Percentiles rank a stretch among this genome's conserved stretches.
Evolutionary conservation across 1,140 invertebrate genomes (phyloP).

Genomic region (Euborellia annulipes): DNA sequence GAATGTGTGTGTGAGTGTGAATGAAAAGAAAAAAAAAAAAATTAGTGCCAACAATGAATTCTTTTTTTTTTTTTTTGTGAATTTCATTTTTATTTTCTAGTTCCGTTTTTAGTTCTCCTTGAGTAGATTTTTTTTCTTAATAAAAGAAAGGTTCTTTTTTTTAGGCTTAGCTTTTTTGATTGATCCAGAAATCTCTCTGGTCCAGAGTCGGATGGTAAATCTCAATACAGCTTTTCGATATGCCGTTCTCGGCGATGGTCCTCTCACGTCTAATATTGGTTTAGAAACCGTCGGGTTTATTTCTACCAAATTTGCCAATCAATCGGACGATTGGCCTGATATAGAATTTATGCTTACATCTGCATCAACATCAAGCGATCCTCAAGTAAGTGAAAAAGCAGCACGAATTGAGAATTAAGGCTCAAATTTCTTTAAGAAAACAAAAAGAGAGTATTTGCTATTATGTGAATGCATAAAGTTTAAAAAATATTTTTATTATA

Average conservation of each 20-base stretch:
- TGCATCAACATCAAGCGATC: slow-evolving; percentile 60
- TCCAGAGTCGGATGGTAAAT: slow-evolving; percentile 59
- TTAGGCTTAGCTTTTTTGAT: slow-evolving; percentile 55
- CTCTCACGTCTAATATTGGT: slow-evolving; percentile 64
- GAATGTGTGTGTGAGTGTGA: no score
- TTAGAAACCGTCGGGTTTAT: slow-evolving; percentile 73
- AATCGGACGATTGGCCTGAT: slow-evolving; percentile 72
- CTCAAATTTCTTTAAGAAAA: not conserved
- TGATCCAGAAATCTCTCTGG: slow-evolving; percentile 59
- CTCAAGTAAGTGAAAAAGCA: no score
- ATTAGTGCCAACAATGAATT: no score
- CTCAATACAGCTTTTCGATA: slow-evolving; percentile 59
- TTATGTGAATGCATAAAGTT: not conserved
- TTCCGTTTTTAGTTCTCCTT: no score
- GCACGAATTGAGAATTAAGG: no score
- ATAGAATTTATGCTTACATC: slow-evolving; percentile 79
- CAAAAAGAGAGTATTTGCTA: not conserved
- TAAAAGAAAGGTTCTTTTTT: no score
- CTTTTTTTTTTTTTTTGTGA: no score
- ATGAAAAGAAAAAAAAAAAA: no score
- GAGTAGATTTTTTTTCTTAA: no score
- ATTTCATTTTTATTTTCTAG: no score
- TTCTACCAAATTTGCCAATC: slow-evolving; percentile 70
- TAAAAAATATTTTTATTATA: slow-evolving; percentile 25
- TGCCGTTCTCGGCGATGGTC: slow-evolving; percentile 60